Conservation (phyloP, 2,888 invertebrate genomes). For the Habrosyne pyritoides region DNA sequence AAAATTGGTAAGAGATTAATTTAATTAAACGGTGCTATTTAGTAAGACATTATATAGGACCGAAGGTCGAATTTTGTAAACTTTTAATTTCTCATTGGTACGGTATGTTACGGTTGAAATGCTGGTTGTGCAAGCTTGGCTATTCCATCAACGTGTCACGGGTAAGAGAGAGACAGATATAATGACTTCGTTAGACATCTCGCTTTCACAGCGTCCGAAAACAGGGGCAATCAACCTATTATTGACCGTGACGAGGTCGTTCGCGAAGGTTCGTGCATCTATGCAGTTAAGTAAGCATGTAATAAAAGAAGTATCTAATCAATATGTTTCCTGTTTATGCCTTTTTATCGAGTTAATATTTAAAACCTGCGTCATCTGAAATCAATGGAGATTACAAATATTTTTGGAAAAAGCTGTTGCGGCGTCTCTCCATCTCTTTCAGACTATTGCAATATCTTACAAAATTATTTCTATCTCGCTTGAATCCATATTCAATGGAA, state of each 20-base stretch:
- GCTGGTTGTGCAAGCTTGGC: conserved; percentile 11
- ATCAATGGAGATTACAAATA: too few species aligned
- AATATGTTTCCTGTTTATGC: neutral
- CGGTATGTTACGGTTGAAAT: conserved; percentile 42
- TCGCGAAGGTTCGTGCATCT: conserved; percentile 2
- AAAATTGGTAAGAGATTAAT: conserved; percentile 2
- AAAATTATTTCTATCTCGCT: neutral
- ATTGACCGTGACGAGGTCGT: conserved; percentile 2
- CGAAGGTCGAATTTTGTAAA: conserved; percentile 59
- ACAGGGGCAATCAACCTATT: conserved; percentile 3
- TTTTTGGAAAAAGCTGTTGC: neutral
- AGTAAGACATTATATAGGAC: conserved; percentile 28
- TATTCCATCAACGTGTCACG: conserved; percentile 9
- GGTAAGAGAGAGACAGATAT: neutral
- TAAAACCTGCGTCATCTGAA: too few species aligned
- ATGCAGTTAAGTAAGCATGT: neutral
- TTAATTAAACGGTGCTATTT: conserved; percentile 9
- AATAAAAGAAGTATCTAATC: neutral
- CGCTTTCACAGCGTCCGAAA: neutral
- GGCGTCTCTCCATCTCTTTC: neutral
- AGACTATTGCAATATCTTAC: neutral
- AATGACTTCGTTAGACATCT: neutral
- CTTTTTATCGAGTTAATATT: too few species aligned
- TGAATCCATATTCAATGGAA: too few species aligned
- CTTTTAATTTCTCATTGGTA: conserved; percentile 46